Percentiles rank a stretch among this genome's conserved stretches.
Evolutionary conservation across 2,888 invertebrate species (phyloP).

Genomic region (Neelides folsomi): DNA sequence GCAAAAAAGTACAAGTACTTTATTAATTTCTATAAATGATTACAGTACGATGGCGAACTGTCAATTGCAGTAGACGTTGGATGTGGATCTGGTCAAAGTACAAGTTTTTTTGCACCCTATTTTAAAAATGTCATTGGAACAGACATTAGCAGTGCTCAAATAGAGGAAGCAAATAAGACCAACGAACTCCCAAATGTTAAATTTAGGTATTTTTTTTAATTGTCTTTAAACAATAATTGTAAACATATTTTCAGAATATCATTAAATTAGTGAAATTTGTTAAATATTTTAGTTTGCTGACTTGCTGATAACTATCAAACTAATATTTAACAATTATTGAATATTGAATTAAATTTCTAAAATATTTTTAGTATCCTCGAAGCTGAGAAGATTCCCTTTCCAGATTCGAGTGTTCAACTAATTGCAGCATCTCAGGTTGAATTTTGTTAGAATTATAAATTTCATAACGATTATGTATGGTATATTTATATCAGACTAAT

Average conservation of each 20-base stretch:
- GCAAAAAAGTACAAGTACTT: background rate
- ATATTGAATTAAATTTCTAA: background rate
- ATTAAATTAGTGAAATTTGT: background rate
- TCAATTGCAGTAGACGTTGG: slow-evolving; percentile 40
- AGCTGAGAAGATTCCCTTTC: slow-evolving; percentile 11
- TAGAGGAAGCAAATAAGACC: slow-evolving; percentile 36
- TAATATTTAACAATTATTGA: too few relatives aligned
- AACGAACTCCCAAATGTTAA: slow-evolving; percentile 33
- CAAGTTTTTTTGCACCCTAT: slow-evolving; percentile 37
- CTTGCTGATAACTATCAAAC: too few relatives aligned
- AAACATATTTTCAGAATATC: background rate
- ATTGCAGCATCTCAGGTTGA: slow-evolving; percentile 7
- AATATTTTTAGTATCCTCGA: slow-evolving; percentile 30
- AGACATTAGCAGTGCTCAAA: slow-evolving; percentile 39
- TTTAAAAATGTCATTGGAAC: slow-evolving; percentile 40
- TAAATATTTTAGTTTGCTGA: too few relatives aligned
- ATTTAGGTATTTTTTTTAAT: slow-evolving; percentile 32
- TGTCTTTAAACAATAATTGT: background rate
- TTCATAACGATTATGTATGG: too few relatives aligned
- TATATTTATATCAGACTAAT: too few relatives aligned
- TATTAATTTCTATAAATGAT: background rate
- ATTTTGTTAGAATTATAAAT: too few relatives aligned
- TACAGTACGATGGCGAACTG: slow-evolving; percentile 18
- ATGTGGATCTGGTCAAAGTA: slow-evolving; percentile 43
- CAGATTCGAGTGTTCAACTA: slow-evolving; percentile 8